Evolutionary conservation across 2,888 invertebrate species (phyloP), one percentile per base, ranked within the genome.

Genomic region (Therioaphis trifolii): DNA sequence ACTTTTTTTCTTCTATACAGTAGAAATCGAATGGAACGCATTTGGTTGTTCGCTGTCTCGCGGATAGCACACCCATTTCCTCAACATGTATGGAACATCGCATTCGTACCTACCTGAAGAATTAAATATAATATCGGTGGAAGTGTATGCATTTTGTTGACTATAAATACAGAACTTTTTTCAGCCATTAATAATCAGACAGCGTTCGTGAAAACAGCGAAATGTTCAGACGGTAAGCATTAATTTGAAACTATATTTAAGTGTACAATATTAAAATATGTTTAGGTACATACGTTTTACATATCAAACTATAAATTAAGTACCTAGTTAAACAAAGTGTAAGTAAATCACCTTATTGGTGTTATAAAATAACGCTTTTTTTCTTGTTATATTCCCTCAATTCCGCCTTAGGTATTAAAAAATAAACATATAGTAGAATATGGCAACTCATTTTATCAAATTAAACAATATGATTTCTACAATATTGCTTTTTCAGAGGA

Each of bases 51-150:
- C 63, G 49, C 74, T 35, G 72, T 72, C 82, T 74, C 72, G 74
- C 63, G 74, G 82, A 74, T 52, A 74, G 82, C 82, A 82, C 82
- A 74, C 82, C 74, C 82, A 74, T 82, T 80, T 82, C 46, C 82
- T 61, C 74, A 29, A 74, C 74, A 52, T n/a, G n/a, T 21, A 21
- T 11, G 18, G 49, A 52, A 66, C 21, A 29, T 52, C 18, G 14
- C 27, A 52, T 40, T 68, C 76, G 27, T 61, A 49, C 46, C 63
- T 75, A 63, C 63, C 76, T 43, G 61, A 76, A 63, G 46, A 29
- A 63, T 75, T 58, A 58, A 14, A 63, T 61, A 75, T 58, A n/a
- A 46, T 46, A 76, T 27, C 43, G 61, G 61, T 46, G 61, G 46
- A 46, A 63, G 76, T 18, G 43, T 46, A 12, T 49, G 18, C 11